Evolutionary conservation across 2,113 vertebrate species (phyloP).

Genomic region (Petroica traversi): DNA sequence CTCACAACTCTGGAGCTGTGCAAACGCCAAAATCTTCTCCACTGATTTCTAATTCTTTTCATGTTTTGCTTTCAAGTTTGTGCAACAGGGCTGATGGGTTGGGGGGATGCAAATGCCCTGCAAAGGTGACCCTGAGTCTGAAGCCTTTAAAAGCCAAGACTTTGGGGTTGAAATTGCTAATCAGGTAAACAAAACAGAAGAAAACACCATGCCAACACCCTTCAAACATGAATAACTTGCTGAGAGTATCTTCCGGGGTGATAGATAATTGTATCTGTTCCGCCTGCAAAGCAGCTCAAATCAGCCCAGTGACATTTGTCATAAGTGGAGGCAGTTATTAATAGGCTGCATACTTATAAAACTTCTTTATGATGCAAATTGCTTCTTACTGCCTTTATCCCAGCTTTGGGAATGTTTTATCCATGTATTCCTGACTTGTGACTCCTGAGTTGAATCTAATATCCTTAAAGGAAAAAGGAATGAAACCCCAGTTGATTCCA

Average conservation of each 20-base stretch:
- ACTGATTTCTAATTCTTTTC: not conserved
- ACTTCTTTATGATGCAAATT: constrained; percentile 52
- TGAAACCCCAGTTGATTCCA: not conserved
- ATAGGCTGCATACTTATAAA: constrained; percentile 34
- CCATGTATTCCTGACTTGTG: not conserved
- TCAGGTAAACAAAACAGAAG: not conserved
- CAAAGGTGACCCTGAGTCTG: not conserved
- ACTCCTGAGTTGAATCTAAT: no score
- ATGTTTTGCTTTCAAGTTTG: not conserved
- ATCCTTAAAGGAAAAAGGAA: not conserved
- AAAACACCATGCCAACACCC: not conserved
- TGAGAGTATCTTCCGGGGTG: not conserved
- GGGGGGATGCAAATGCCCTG: not conserved
- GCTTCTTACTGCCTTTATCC: not conserved
- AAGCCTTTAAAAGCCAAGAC: not conserved
- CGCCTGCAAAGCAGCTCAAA: not conserved
- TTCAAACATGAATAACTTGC: not conserved
- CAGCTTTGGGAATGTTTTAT: not conserved
- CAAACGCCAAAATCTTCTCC: not conserved
- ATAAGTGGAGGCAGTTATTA: constrained; percentile 35
- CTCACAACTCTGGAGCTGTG: not conserved
- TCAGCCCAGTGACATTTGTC: constrained; percentile 58
- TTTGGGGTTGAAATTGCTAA: not conserved
- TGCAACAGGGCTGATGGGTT: not conserved
- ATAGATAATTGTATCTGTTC: constrained; percentile 1